Base-by-base conservation (phyloP, 2,113 vertebrate genomes). In the Strix uralensis region DNA sequence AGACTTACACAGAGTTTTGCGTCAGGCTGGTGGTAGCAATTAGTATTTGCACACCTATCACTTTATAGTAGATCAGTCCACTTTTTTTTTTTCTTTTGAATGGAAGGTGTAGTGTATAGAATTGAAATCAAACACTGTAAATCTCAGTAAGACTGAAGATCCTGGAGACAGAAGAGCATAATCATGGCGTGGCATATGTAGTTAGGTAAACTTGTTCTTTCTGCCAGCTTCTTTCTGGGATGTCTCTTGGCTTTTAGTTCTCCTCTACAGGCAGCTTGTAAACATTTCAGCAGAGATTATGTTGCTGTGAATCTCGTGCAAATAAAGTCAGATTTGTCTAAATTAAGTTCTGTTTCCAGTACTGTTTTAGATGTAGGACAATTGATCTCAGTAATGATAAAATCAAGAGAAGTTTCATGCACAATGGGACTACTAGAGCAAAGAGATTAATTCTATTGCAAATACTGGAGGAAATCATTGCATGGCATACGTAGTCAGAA, bases 251-350 rank as follows among this genome's bases (percentile, higher is more conserved):
- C 59, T 92, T 86, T 91, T 47, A 67, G 61, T 52, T 92, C 81
- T 94, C 32, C 13, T 65, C 40, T 72, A 69, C 29, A 55, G 36
- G 42, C 74, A 81, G 38, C 59, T 88, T 86, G 62, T 92, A 83
- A 93, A 86, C 62, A 66, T 86, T 88, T 93, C 67, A 87, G 62
- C 62, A 80, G 66, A 94, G 65, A 85, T 72, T 91, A 63, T 38
- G 36, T 40, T 93, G 65, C 58, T 57, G 54, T 65, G 92, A 79
- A 77, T 82, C 25, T 93, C 88, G 66, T 88, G n/a, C 30, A 69
- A 91, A 69, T 81, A 47, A 86, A 81, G 44, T 55, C 61, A 52
- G 34, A 86, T 81, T 84, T 84, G 29, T 74, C 42, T 47, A 83
- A 72, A 73, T 86, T 90, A 70, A 92, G 71, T 63, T 93, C 32